Percentiles rank a stretch among this genome's conserved stretches.
These are phyloP conservation scores for Pontoporia blainvillei DNA, from an alignment of 2,113 vertebrate genomes.

Conservation along the genomic window DNA sequence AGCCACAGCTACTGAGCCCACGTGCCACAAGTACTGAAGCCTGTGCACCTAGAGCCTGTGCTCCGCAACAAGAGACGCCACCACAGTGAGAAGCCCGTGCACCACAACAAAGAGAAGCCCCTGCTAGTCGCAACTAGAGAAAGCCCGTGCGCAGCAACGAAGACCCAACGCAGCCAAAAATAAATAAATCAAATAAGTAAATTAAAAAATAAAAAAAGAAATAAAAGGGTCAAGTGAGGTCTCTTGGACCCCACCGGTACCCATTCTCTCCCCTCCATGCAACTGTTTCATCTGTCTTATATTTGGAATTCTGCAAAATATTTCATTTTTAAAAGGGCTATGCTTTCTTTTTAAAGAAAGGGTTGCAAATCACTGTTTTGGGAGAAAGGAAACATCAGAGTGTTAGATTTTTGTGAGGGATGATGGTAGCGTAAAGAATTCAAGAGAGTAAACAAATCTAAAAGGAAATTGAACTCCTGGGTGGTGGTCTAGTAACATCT, in stretches of 20 bases:
- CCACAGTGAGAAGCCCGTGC: too few relatives aligned
- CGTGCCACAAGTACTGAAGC: too few relatives aligned
- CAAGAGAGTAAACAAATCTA: conserved; percentile 41
- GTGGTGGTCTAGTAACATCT: conserved; percentile 1
- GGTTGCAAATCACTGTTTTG: conserved; percentile 20
- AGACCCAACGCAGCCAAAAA: too few relatives aligned
- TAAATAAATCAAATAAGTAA: too few relatives aligned
- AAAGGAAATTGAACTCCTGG: conserved; percentile 61
- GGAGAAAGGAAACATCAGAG: not conserved
- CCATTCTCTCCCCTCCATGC: too few relatives aligned
- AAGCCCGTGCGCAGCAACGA: too few relatives aligned
- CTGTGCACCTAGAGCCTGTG: too few relatives aligned
- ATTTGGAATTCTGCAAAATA: conserved; percentile 1
- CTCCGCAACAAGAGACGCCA: too few relatives aligned
- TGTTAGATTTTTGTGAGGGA: conserved; percentile 20
- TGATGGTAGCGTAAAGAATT: conserved; percentile 30
- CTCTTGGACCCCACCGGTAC: not conserved
- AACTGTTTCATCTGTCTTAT: not conserved
- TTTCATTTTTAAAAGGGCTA: not conserved
- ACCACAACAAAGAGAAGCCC: too few relatives aligned
- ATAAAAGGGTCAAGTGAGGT: not conserved
- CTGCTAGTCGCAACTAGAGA: too few relatives aligned
- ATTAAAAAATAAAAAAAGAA: not conserved
- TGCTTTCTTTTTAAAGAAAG: not conserved
- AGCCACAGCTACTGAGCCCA: too few relatives aligned